phyloP scores from a whole-genome alignment of 1,140 invertebrate species.

The Bombus soroeensis region DNA sequence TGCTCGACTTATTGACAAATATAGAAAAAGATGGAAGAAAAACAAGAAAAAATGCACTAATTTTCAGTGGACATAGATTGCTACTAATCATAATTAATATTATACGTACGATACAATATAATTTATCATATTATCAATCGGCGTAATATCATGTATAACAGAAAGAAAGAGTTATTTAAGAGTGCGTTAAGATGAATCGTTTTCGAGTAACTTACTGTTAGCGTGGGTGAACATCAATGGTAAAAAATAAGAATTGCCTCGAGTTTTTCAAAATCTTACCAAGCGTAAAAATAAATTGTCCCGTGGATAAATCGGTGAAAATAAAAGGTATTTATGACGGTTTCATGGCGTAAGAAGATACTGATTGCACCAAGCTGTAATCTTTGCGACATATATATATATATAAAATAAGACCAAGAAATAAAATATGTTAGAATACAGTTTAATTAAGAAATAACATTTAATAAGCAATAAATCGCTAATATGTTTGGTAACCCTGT shows the following conservation, averaged over 20 bases:
- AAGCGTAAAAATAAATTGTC: neutral
- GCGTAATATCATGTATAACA: no score
- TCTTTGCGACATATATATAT: neutral
- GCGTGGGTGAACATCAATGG: neutral
- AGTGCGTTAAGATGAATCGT: neutral
- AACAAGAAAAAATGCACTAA: rapidly evolving
- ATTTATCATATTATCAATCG: no score
- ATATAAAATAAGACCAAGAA: neutral
- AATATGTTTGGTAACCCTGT: neutral
- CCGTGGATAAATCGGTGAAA: neutral
- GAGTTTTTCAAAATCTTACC: no score
- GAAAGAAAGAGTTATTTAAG: neutral
- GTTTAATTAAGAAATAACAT: neutral
- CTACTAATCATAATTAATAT: no score
- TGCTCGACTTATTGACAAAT: neutral
- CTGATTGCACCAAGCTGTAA: neutral
- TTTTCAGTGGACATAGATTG: no score
- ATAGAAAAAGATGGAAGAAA: neutral
- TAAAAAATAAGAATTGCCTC: neutral
- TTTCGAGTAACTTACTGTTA: neutral
- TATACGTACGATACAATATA: no score
- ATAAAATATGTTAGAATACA: neutral
- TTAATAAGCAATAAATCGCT: neutral
- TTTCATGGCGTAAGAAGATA: neutral
- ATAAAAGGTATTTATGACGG: neutral